Evolutionary conservation across 2,113 vertebrate species (phyloP).

Genomic region (Muntiacus muntjak): DNA sequence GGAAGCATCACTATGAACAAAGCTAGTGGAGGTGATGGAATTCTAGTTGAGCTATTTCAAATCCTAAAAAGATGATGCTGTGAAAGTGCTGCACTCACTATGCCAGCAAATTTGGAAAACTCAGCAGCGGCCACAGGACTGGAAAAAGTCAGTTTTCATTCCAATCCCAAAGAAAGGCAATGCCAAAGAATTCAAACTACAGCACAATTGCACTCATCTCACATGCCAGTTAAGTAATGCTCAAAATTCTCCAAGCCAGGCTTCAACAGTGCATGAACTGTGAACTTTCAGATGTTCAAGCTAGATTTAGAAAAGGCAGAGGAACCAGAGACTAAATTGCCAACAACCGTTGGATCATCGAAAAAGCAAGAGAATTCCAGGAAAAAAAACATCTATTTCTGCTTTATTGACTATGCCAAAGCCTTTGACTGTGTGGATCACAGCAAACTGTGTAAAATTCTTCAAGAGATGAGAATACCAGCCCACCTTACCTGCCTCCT

Average conservation of each 20-base stretch:
- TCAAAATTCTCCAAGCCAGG: background rate
- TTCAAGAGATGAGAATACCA: background rate
- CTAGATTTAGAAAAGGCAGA: background rate
- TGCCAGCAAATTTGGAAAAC: background rate
- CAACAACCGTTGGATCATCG: accelerated
- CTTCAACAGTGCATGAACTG: background rate
- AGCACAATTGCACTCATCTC: background rate
- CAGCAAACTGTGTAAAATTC: background rate
- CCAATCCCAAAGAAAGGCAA: background rate
- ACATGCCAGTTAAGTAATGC: background rate
- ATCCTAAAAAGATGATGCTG: background rate
- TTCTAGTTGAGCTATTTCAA: background rate
- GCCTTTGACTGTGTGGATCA: background rate
- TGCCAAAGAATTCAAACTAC: background rate
- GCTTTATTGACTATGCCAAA: background rate
- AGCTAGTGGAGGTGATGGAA: background rate
- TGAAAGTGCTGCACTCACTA: background rate
- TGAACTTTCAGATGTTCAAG: background rate
- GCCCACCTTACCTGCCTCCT: background rate
- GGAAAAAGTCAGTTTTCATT: background rate
- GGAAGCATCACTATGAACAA: background rate
- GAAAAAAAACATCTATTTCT: background rate
- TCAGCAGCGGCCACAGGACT: background rate
- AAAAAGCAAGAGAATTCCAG: background rate
- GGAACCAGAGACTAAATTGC: background rate